phyloP scores from a whole-genome alignment of 2,797 vertebrate species.

The Sphenodon punctatus region DNA sequence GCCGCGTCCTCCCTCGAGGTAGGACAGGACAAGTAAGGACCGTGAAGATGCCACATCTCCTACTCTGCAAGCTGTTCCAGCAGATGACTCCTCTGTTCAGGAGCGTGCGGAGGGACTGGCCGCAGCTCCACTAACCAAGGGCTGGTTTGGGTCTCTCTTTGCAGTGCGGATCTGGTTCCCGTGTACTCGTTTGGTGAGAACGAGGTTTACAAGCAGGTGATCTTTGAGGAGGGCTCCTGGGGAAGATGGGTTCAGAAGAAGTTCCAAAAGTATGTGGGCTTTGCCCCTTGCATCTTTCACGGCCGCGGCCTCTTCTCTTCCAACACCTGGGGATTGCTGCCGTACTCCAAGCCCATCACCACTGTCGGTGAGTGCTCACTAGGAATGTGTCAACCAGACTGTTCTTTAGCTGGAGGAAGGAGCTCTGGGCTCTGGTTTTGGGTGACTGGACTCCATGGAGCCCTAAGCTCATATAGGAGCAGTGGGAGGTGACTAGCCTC shows the following conservation, averaged over 20 bases:
- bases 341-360: conserved; percentile 91
- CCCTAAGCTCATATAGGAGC: background rate
- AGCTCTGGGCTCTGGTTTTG: background rate
- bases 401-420: background rate
- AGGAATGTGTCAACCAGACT: rapidly evolving
- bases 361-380: conserved; percentile 83
- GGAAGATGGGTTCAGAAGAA: conserved; percentile 85
- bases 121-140: no score
- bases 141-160: background rate
- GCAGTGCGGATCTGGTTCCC: conserved; percentile 93
- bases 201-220: conserved; percentile 91
- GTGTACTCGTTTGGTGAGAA: conserved; percentile 97
- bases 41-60: no score
- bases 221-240: conserved; percentile 91
- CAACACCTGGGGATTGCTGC: conserved; percentile 89
- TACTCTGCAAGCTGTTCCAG: no score
- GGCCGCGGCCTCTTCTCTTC: conserved; percentile 91
- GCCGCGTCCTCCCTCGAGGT: no score
- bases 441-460: background rate
- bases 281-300: conserved; percentile 94
- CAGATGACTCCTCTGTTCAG: no score
- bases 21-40: no score
- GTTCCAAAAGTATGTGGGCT: conserved; percentile 93
- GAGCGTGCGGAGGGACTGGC: no score
- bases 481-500: background rate